phyloP scores from a whole-genome alignment of 2,888 invertebrate genomes.

The Osedax frankpressi region DNA sequence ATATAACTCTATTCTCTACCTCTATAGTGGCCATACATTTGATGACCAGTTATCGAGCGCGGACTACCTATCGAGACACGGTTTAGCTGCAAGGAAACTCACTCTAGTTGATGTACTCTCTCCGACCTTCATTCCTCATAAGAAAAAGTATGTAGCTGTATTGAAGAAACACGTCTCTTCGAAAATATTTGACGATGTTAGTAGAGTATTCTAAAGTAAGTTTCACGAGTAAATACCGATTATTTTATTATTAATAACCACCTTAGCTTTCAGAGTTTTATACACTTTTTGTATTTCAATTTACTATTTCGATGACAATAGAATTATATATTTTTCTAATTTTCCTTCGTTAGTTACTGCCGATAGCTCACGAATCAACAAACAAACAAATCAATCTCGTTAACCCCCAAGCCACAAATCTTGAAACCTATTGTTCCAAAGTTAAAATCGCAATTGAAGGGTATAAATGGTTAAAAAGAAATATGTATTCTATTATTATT shows the following conservation, averaged over 20 bases:
- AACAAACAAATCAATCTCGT: constrained; percentile 32
- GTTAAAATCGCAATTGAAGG: constrained; percentile 31
- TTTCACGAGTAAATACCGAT: no score
- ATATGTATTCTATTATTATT: no score
- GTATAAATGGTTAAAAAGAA: constrained; percentile 36
- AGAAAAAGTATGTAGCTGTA: constrained; percentile 39
- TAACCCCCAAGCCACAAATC: constrained; percentile 39
- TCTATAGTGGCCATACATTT: neutral
- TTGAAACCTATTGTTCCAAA: constrained; percentile 35
- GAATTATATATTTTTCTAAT: no score
- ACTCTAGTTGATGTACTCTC: constrained; percentile 41
- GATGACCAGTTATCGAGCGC: constrained; percentile 27
- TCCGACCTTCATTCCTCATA: constrained; percentile 40
- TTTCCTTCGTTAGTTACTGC: constrained; percentile 42
- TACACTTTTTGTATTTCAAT: no score
- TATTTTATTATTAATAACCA: no score
- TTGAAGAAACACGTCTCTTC: constrained; percentile 40
- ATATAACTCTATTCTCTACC: neutral
- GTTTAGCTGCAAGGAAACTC: constrained; percentile 31
- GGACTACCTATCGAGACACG: constrained; percentile 30
- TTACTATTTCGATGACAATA: no score
- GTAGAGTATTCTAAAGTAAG: no score
- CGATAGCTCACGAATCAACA: constrained; percentile 37
- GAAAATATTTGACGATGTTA: constrained; percentile 44
- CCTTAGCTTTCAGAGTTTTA: no score